A percentile compares a stretch with the other conserved stretches of the same genome.
Conservation (phyloP, 2,888 invertebrate species). For the Capitulum mitella region DNA sequence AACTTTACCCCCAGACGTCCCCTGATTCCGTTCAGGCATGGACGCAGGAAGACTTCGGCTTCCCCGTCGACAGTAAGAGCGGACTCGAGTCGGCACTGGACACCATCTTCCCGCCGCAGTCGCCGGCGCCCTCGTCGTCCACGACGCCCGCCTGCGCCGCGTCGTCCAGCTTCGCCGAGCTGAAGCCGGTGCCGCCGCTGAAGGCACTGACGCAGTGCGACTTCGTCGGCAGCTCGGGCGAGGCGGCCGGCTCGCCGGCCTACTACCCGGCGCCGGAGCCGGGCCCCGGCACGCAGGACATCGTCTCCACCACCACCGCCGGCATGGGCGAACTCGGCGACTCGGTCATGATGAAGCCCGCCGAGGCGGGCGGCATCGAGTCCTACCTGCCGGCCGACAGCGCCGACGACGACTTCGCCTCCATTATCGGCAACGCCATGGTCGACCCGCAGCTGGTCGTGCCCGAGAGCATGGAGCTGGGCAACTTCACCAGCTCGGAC, state of each 20-base stretch:
- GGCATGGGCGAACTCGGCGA: conserved; percentile 54
- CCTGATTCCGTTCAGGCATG: conserved; percentile 36
- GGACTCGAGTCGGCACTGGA: conserved; percentile 10
- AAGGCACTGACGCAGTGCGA: conserved; percentile 34
- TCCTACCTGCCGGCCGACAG: conserved; percentile 33
- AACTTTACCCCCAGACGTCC: conserved; percentile 36
- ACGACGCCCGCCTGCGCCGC: conserved; percentile 33
- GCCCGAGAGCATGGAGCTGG: conserved; percentile 48
- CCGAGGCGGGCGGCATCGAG: conserved; percentile 26
- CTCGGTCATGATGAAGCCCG: conserved; percentile 55
- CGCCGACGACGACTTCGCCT: conserved; percentile 42
- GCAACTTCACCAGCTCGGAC: conserved; percentile 35
- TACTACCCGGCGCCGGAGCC: conserved; percentile 36
- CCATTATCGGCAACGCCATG: conserved; percentile 63
- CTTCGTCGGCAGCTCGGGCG: conserved; percentile 20
- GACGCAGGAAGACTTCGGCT: conserved; percentile 35
- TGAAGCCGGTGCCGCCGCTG: conserved; percentile 70
- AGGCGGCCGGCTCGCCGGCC: conserved; percentile 31
- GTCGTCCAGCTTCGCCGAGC: conserved; percentile 56
- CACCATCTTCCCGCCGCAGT: conserved; percentile 32
- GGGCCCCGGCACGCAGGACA: conserved; percentile 41
- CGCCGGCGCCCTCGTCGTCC: conserved; percentile 29
- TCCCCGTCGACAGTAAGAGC: not conserved
- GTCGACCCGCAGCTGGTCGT: conserved; percentile 48
- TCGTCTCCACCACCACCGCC: conserved; percentile 77